These are phyloP conservation scores for Sebastes trivittatus DNA, from an alignment of 2,797 vertebrate genomes.

Conservation along the genomic window DNA sequence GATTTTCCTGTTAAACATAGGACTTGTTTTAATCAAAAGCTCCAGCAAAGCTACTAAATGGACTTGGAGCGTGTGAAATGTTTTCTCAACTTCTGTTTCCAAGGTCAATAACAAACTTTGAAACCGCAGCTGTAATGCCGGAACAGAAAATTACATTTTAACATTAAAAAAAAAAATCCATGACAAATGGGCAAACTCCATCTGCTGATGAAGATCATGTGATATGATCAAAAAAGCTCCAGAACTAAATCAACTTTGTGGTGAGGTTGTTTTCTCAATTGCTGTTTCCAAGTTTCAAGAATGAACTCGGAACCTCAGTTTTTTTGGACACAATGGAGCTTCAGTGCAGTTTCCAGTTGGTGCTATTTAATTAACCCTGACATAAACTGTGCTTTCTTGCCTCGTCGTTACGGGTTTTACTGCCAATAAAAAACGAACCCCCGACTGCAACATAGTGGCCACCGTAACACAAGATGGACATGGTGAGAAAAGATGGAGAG, in stretches of 20 bases:
- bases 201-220: not conserved
- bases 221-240: not conserved
- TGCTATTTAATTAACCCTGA: not conserved
- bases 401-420: not conserved
- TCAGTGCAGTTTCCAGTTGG: not conserved
- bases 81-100: not conserved
- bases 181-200: not conserved
- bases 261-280: not conserved
- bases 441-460: not conserved
- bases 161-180: not conserved
- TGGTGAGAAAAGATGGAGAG: not conserved
- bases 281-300: not conserved
- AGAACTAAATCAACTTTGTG: not conserved
- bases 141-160: not conserved
- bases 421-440: not conserved
- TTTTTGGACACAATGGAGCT: conserved; percentile 8
- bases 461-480: not conserved
- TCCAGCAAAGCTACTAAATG: not conserved
- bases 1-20: not conserved
- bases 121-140: not conserved
- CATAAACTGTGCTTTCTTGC: conserved; percentile 12
- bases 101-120: not conserved
- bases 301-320: not conserved
- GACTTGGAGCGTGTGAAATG: not conserved
- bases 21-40: not conserved